phyloP scores from a whole-genome alignment of 2,888 invertebrate genomes.

The Erannis defoliaria region DNA sequence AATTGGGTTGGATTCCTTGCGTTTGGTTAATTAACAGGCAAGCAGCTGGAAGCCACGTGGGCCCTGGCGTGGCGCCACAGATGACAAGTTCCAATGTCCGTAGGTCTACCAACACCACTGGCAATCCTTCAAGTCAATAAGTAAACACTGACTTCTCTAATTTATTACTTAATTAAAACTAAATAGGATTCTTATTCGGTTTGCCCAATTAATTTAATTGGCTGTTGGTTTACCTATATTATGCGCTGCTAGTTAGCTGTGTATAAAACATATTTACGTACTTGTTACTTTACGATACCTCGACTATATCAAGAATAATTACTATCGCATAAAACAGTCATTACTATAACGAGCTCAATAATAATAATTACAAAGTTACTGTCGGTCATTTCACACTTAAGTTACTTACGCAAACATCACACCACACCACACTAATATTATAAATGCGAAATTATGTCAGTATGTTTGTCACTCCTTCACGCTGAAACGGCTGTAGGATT shows the following conservation, averaged over 20 bases:
- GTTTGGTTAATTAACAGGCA: slow-evolving; percentile 76
- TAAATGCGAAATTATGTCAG: too few relatives aligned
- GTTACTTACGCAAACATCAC: not conserved
- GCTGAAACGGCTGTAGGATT: too few relatives aligned
- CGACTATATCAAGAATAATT: slow-evolving; percentile 37
- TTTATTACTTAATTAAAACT: slow-evolving; percentile 17
- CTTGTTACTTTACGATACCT: slow-evolving; percentile 23
- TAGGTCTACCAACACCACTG: not conserved
- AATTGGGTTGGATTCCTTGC: slow-evolving; percentile 75
- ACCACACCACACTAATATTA: too few relatives aligned
- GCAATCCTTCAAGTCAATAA: not conserved
- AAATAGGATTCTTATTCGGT: slow-evolving; percentile 11
- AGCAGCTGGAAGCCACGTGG: slow-evolving; percentile 78
- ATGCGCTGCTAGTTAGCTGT: slow-evolving; percentile 3
- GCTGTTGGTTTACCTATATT: slow-evolving; percentile 13
- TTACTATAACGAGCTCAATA: slow-evolving; percentile 47
- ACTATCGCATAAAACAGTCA: slow-evolving; percentile 45
- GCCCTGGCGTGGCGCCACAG: slow-evolving; percentile 33
- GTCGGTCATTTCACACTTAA: slow-evolving; percentile 1
- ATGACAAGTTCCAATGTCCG: slow-evolving; percentile 4
- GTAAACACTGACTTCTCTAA: not conserved
- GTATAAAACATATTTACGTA: not conserved
- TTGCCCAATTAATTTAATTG: slow-evolving; percentile 28
- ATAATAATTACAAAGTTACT: slow-evolving; percentile 41
- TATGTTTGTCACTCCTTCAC: too few relatives aligned